A percentile compares a stretch with the other conserved stretches of the same genome.
phyloP scores from a whole-genome alignment of 2,797 vertebrate genomes.

The Neopelma chrysocephalum region DNA sequence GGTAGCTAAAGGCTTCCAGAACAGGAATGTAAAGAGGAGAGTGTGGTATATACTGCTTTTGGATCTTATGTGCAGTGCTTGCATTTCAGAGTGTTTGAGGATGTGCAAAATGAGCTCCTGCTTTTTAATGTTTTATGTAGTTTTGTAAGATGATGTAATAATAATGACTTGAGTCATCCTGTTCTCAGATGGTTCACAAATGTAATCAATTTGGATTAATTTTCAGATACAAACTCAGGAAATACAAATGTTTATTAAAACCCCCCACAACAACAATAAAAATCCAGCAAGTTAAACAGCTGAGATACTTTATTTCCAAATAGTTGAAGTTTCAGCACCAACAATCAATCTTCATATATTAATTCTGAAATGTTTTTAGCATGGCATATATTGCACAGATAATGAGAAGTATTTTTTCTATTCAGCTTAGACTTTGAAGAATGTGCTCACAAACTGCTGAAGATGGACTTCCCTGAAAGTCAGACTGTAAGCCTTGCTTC shows the following conservation, averaged over 20 bases:
- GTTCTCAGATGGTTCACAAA: constrained; percentile 56
- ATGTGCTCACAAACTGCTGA: constrained; percentile 95
- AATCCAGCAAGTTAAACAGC: not conserved
- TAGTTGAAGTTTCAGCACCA: not conserved
- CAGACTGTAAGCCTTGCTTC: constrained; percentile 84
- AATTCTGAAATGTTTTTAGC: not conserved
- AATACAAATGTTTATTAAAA: not conserved
- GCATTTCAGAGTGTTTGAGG: not conserved
- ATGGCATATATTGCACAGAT: not conserved
- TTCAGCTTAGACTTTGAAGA: constrained; percentile 98
- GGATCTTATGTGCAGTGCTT: not conserved
- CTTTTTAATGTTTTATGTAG: constrained; percentile 22
- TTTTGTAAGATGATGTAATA: constrained; percentile 48
- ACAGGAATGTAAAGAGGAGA: not conserved
- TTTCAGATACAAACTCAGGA: not conserved
- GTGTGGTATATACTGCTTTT: not conserved
- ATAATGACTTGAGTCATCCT: constrained; percentile 41
- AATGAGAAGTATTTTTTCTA: constrained; percentile 32
- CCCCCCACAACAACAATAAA: not conserved
- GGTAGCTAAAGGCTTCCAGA: not conserved
- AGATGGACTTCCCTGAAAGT: constrained; percentile 97
- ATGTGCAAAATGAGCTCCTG: not conserved
- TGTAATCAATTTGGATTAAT: constrained; percentile 32
- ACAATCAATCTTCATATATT: not conserved
- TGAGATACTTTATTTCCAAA: not conserved